phyloP scores from a whole-genome alignment of 2,113 vertebrate species.

The Piprites chloris region DNA sequence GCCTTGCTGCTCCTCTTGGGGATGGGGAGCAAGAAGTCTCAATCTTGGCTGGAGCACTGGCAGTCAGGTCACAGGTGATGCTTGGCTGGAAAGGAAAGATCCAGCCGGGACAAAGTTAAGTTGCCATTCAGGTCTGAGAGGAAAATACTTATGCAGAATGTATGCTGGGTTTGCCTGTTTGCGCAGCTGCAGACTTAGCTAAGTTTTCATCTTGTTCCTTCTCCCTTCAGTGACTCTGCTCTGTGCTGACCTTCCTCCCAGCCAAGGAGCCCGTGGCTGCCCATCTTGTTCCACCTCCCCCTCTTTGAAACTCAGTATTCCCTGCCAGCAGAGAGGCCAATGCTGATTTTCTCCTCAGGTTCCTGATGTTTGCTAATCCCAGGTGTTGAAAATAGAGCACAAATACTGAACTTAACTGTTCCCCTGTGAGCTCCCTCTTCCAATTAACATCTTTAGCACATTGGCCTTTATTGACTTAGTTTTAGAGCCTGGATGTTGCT shows the following conservation, averaged over 20 bases:
- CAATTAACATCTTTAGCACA: background rate
- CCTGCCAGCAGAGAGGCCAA: background rate
- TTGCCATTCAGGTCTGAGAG: background rate
- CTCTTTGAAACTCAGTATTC: background rate
- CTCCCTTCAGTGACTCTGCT: background rate
- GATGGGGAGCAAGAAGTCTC: background rate
- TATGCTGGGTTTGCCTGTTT: background rate
- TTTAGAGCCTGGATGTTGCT: background rate
- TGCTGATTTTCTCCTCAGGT: background rate
- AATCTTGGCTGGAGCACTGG: background rate
- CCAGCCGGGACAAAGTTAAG: background rate
- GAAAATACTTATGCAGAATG: background rate
- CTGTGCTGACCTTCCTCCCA: background rate
- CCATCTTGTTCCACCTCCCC: background rate
- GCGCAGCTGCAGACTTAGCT: background rate
- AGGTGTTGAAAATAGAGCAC: background rate
- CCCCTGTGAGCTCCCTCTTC: background rate
- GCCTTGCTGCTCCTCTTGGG: background rate
- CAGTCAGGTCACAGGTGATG: background rate
- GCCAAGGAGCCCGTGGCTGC: background rate
- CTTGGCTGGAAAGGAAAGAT: constrained; percentile 1
- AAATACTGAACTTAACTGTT: background rate
- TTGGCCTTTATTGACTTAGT: background rate
- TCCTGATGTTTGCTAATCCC: background rate
- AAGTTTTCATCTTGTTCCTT: background rate